These are phyloP conservation scores for Holocentrus rufus DNA, from an alignment of 2,797 vertebrate genomes.

Conservation along the genomic window DNA sequence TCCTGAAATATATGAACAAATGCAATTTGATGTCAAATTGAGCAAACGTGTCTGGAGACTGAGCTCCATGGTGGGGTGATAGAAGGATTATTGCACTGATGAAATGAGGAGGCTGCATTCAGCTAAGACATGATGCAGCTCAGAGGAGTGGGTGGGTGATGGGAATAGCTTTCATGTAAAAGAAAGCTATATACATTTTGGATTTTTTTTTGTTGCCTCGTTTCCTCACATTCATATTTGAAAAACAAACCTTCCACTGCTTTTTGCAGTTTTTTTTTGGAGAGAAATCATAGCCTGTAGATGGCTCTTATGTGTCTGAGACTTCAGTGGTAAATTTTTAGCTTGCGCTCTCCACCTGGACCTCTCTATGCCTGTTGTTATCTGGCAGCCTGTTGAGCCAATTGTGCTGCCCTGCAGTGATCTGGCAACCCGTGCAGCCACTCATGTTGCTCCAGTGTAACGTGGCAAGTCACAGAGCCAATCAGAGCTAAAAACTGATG, in stretches of 20 bases:
- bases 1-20: constrained; percentile 56
- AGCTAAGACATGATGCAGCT: constrained; percentile 38
- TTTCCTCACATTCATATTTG: neutral
- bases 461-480: constrained; percentile 64
- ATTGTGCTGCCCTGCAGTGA: constrained; percentile 58
- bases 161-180: neutral
- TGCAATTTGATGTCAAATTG: constrained; percentile 69
- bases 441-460: constrained; percentile 54
- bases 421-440: constrained; percentile 64
- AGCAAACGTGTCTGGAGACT: constrained; percentile 55
- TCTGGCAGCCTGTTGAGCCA: constrained; percentile 69
- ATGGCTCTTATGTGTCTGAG: constrained; percentile 12
- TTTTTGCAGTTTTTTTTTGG: neutral
- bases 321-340: constrained; percentile 35
- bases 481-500: constrained; percentile 48
- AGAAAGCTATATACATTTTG: constrained; percentile 1
- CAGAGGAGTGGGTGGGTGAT: constrained; percentile 23
- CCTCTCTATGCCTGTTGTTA: constrained; percentile 41
- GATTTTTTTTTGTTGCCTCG: neutral
- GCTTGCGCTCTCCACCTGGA: constrained; percentile 15
- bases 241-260: neutral
- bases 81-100: constrained; percentile 61
- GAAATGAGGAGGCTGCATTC: constrained; percentile 54
- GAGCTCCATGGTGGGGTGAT: constrained; percentile 41
- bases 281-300: neutral